Conservation (phyloP, 92 coral and sea anemone genomes). For the Nematostella vectensis region DNA sequence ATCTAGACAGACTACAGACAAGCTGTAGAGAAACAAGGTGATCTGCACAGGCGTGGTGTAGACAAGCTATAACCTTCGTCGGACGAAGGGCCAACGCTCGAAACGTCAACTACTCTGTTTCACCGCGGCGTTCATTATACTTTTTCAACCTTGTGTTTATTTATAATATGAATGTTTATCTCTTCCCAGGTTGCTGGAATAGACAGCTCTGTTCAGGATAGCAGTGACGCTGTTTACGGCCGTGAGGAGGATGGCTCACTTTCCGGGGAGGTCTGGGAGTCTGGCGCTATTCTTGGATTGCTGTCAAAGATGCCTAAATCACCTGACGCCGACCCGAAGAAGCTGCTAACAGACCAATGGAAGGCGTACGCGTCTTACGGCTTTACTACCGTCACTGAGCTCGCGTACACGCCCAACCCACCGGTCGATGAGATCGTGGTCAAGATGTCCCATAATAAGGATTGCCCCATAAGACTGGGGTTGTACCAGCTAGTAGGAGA, state of each 20-base stretch:
- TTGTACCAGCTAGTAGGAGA: neutral
- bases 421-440: neutral
- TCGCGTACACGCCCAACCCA: slow-evolving; percentile 1
- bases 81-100: too few species aligned
- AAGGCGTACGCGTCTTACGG: slow-evolving; percentile 11
- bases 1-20: too few species aligned
- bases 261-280: neutral
- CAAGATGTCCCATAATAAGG: neutral
- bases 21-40: too few species aligned
- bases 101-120: too few species aligned
- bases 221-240: neutral
- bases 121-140: too few species aligned
- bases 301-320: neutral
- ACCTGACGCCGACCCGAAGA: neutral
- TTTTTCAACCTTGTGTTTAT: too few species aligned
- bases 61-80: too few species aligned
- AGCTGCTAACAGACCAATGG: slow-evolving; percentile 8
- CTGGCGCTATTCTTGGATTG: neutral
- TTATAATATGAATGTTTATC: too few species aligned
- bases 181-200: neutral
- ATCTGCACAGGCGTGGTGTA: too few species aligned
- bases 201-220: neutral
- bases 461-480: neutral
- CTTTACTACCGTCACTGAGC: slow-evolving; percentile 20
- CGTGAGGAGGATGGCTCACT: neutral